Conservation (phyloP, 2,797 vertebrate genomes). For the Tympanoctomys barrerae region DNA sequence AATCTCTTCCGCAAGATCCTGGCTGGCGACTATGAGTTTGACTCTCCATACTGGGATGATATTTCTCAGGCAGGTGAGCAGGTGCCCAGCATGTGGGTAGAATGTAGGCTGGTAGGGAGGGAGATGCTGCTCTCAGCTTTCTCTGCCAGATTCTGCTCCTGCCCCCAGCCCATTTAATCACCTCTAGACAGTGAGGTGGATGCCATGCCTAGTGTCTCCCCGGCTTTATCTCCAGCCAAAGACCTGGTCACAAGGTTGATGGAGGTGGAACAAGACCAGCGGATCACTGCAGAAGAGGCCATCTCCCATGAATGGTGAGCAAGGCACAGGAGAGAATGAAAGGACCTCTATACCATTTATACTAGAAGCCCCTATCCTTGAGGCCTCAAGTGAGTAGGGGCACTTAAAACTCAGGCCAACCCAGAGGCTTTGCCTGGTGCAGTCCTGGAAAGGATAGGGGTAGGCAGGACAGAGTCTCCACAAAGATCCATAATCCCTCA, state of each 20-base stretch:
- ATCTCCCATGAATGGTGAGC: conserved; percentile 98
- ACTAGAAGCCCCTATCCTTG: neutral
- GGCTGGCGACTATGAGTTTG: conserved; percentile 97
- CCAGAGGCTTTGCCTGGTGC: neutral
- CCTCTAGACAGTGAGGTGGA: conserved; percentile 38
- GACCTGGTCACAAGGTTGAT: conserved; percentile 96
- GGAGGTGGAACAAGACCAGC: conserved; percentile 98
- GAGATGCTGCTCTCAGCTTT: conserved; percentile 4
- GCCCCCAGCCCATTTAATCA: conserved; percentile 15
- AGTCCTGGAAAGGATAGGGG: neutral
- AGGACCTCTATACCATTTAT: neutral
- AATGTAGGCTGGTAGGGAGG: neutral
- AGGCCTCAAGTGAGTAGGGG: neutral
- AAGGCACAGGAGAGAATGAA: neutral
- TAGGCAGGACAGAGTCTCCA: conserved; percentile 21
- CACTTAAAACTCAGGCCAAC: neutral
- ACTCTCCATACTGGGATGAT: conserved; percentile 99
- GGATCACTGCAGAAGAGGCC: conserved; percentile 97
- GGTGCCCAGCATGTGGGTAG: neutral
- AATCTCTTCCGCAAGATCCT: conserved; percentile 99
- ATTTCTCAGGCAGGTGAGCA: conserved; percentile 97
- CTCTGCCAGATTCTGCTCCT: conserved; percentile 57
- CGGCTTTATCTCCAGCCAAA: conserved; percentile 86
- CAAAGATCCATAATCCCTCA: conserved; percentile 53
- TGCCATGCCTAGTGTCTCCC: conserved; percentile 54